These are phyloP conservation scores for Coenonympha arcania DNA, from an alignment of 2,888 invertebrate species.

Conservation along the genomic window DNA sequence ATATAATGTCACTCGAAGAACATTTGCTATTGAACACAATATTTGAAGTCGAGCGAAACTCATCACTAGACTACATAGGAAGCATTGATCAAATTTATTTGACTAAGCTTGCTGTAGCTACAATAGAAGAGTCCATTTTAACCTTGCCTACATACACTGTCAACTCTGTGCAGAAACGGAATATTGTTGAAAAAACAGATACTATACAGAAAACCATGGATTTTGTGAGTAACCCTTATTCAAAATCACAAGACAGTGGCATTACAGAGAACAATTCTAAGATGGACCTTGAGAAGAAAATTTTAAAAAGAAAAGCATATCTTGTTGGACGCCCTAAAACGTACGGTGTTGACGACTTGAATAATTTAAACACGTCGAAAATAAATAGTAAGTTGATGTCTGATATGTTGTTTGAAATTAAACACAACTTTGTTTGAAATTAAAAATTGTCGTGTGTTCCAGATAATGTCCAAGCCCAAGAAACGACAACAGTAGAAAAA, in stretches of 20 bases:
- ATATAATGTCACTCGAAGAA: constrained; percentile 45
- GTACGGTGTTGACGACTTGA: constrained; percentile 51
- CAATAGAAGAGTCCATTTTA: constrained; percentile 36
- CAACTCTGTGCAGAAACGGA: constrained; percentile 42
- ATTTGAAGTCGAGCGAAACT: constrained; percentile 49
- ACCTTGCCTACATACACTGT: constrained; percentile 29
- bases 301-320: constrained; percentile 33
- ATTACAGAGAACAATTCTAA: background rate
- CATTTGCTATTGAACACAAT: constrained; percentile 47
- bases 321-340: constrained; percentile 53
- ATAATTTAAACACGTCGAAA: constrained; percentile 29
- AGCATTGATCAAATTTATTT: constrained; percentile 53
- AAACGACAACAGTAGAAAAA: constrained; percentile 31
- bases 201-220: constrained; percentile 5
- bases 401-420: constrained; percentile 22
- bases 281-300: constrained; percentile 8
- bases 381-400: constrained; percentile 45
- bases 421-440: constrained; percentile 21
- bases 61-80: constrained; percentile 40
- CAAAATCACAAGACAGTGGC: constrained; percentile 15
- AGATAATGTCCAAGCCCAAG: constrained; percentile 37
- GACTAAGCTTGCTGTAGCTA: constrained; percentile 50
- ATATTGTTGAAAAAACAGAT: constrained; percentile 32
- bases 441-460: constrained; percentile 39
- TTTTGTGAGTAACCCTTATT: constrained; percentile 4